Evolutionary conservation across 2,797 vertebrate genomes (phyloP), one percentile per base, ranked within the genome.

Genomic region (Lithobates sylvaticus): DNA sequence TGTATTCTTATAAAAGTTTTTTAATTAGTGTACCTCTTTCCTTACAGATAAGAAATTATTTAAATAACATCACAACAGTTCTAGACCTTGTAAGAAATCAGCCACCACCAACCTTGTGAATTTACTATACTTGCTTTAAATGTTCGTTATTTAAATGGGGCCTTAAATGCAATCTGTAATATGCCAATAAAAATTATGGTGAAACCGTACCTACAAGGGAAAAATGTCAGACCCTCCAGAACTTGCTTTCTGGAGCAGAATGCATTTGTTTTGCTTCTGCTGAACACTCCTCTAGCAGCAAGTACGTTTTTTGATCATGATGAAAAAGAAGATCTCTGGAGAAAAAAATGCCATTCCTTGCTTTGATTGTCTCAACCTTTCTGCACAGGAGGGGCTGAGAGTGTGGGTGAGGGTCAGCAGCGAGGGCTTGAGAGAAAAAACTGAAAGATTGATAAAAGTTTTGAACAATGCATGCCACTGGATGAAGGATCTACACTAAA

Each of bases 401-500:
- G 44, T 77, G 74, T 82, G 67, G 67, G 74, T 71, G 36, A 82
- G 79, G 79, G 85, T 81, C 83, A 85, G 75, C 73, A 42, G 78
- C 10, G 0, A 68, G 0, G 5, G 16, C 71, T 54, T 87, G 84
- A 18, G 34, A 65, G 42, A 32, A 1, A 27, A 6, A 26, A 89
- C 70, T 27, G 13, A 81, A 83, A 84, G 12, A 12, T 79, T 80
- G 67, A 86, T 86, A 86, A 42, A 88, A 44, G 21, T 78, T 74
- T 44, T 0, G 0, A 88, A 78, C 50, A 85, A 68, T 68, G 32
- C 72, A 80, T 71, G 13, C 4, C 82, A 61, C 82, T 36, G 87
- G 87, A 90, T 82, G 89, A 90, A 89, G 12, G 8, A 91, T 26
- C 27, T 78, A 87, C 76, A 70, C 64, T 82, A 47, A 36, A 64